Evolutionary conservation across 1,140 invertebrate species (phyloP).

Genomic region (Zaprionus camerounensis): DNA sequence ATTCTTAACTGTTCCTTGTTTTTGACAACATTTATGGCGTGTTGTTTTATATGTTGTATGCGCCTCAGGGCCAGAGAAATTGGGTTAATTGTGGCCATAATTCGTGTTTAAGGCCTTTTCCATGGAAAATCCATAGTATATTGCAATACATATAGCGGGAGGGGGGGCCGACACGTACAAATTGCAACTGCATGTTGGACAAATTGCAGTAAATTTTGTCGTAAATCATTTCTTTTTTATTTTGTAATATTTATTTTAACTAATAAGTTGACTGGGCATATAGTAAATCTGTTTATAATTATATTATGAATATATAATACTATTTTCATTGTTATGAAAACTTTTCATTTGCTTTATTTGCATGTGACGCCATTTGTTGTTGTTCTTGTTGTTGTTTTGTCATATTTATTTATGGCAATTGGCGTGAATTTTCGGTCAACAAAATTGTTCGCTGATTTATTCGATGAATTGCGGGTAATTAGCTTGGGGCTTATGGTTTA

Average conservation of each 20-base stretch:
- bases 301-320: constrained; percentile 59
- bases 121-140: constrained; percentile 40
- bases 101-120: constrained; percentile 76
- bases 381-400: constrained; percentile 37
- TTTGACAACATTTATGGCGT: constrained; percentile 46
- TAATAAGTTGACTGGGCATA: constrained; percentile 20
- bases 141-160: not conserved
- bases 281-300: constrained; percentile 58
- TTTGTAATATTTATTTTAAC: constrained; percentile 24
- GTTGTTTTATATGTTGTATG: constrained; percentile 64
- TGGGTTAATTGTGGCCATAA: constrained; percentile 77
- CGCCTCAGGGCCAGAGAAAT: constrained; percentile 64
- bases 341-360: constrained; percentile 36
- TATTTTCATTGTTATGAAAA: constrained; percentile 30
- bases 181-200: constrained; percentile 68
- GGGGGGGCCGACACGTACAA: constrained; percentile 42
- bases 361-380: constrained; percentile 55
- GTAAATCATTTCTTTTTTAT: constrained; percentile 62
- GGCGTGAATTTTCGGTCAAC: constrained; percentile 43
- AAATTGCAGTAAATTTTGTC: constrained; percentile 36
- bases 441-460: constrained; percentile 4
- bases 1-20: constrained; percentile 51
- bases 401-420: constrained; percentile 68
- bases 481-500: constrained; percentile 25
- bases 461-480: constrained; percentile 60